Evolutionary conservation across 2,888 invertebrate species (phyloP).

Genomic region (Eulithis testata): DNA sequence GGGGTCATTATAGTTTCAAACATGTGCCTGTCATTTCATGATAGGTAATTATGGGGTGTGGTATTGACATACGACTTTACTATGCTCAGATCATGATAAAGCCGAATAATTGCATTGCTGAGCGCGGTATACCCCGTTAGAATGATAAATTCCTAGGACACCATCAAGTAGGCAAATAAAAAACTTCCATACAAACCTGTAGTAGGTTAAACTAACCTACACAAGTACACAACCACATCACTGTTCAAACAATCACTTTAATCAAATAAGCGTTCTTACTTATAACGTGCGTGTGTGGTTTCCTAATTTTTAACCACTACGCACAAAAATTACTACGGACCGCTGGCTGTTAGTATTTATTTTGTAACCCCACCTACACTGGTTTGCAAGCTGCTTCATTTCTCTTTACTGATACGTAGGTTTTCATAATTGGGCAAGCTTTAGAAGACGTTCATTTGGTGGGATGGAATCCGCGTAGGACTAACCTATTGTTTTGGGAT

Average conservation of each 20-base stretch:
- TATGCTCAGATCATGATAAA: not conserved
- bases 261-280: conserved; percentile 21
- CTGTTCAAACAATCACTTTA: conserved; percentile 23
- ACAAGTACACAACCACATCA: not conserved
- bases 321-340: conserved; percentile 1
- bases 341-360: conserved; percentile 7
- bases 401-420: conserved; percentile 22
- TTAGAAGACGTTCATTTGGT: not conserved
- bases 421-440: conserved; percentile 38
- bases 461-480: not conserved
- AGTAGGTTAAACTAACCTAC: not conserved
- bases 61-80: not conserved
- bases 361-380: conserved; percentile 21
- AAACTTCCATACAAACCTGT: conserved; percentile 13
- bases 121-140: not conserved
- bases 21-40: no score
- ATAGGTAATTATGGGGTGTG: no score
- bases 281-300: conserved; percentile 28
- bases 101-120: not conserved
- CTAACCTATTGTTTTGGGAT: conserved; percentile 33
- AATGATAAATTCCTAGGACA: not conserved
- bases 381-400: conserved; percentile 40
- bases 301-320: conserved; percentile 28
- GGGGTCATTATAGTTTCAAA: no score
- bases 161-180: conserved; percentile 5